Base-by-base conservation (phyloP, 2,888 invertebrate species). In the Troides helena region DNA sequence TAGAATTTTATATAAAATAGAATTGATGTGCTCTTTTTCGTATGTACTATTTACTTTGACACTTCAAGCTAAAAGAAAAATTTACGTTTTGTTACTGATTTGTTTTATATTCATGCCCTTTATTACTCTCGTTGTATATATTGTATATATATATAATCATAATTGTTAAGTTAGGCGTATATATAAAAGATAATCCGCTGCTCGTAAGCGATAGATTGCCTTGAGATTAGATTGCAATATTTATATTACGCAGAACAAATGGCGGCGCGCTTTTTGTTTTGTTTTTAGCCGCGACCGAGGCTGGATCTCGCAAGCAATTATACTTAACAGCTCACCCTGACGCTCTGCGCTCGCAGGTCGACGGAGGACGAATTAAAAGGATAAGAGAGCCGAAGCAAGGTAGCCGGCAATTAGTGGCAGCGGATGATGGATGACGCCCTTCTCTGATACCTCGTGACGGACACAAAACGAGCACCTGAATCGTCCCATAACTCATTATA, bases 321-420 rank as follows among this genome's bases (percentile, higher is more conserved):
- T 83, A 81, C 77, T 79, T 81, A 81, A 79, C 81, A 79, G 79
- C 84, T 85, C 85, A 83, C 81, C 83, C 80, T 78, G 75, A 39
- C 76, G 74, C 78, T 76, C 75, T 81, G 84, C 50, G 50, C 50
- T 50, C 50, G 50, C 83, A 85, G 87, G 87, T 86, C 85, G 83
- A 80, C 80, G 74, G 84, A 86, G 86, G 89, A 89, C 85, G 89
- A 88, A 89, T 89, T 89, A 89, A 88, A 90, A 86, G 88, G 87
- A 88, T 89, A 89, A 88, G 88, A 85, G 84, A 85, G 82, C 80
- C 81, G 86, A 85, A 85, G 85, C 86, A 86, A 91, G 90, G 91
- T 91, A 92, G 92, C 91, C 85, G 85, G 90, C 90, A 90, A 92
- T 92, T 90, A 92, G 92, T 90, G 89, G 82, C 81, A 78, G 77